phyloP scores from a whole-genome alignment of 2,888 invertebrate species.

The Lithophane leautieri region DNA sequence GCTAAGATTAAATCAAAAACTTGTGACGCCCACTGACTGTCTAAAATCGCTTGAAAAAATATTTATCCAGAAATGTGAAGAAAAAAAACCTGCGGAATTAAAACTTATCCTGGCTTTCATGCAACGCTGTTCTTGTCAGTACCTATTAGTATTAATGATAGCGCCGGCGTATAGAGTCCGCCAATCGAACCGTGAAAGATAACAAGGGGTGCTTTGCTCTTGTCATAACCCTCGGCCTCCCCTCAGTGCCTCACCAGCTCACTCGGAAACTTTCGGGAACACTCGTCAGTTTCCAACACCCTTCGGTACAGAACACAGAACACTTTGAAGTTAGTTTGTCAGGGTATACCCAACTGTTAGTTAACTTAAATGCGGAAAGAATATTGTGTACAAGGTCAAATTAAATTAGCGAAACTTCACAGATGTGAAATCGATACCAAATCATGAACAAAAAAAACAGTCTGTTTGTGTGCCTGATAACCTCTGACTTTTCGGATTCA shows the following conservation, averaged over 20 bases:
- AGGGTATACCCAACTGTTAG: neutral
- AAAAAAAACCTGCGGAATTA: neutral
- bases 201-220: conserved; percentile 68
- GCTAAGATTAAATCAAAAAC: no score
- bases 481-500: no score
- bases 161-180: conserved; percentile 67
- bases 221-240: conserved; percentile 55
- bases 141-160: conserved; percentile 73
- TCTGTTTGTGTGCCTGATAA: no score
- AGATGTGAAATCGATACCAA: neutral
- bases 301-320: conserved; percentile 1
- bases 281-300: conserved; percentile 37
- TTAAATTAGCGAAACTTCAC: neutral
- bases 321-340: conserved; percentile 50
- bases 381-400: neutral
- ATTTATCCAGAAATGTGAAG: no score
- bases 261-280: conserved; percentile 28
- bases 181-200: conserved; percentile 77
- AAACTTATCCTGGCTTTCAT: neutral
- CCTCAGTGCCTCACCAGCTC: conserved; percentile 22
- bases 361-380: neutral
- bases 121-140: conserved; percentile 36
- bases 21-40: no score
- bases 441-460: neutral
- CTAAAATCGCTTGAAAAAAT: neutral